phyloP scores from a whole-genome alignment of 92 coral and sea anemone species.

The Siderastrea siderea region DNA sequence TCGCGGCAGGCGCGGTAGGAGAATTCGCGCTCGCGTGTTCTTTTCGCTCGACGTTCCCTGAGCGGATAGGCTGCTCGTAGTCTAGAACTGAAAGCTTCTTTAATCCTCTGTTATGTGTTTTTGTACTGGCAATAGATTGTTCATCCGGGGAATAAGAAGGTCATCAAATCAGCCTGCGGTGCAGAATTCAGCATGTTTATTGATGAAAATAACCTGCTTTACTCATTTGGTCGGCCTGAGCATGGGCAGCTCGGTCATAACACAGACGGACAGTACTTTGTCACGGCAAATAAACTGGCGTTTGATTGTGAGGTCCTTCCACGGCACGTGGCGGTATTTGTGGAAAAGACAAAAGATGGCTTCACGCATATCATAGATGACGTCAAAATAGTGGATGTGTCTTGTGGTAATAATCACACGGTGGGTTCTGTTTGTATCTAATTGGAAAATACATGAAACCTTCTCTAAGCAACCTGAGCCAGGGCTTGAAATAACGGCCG shows the following conservation, averaged over 20 bases:
- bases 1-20: too few relatives aligned
- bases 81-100: not conserved
- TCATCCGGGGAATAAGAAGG: slow-evolving; percentile 84
- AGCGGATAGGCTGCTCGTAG: too few relatives aligned
- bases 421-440: slow-evolving; percentile 39
- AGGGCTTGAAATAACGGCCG: too few relatives aligned
- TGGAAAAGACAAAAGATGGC: slow-evolving; percentile 86
- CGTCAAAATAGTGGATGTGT: slow-evolving; percentile 75
- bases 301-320: slow-evolving; percentile 87
- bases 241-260: slow-evolving; percentile 90
- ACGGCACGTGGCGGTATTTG: slow-evolving; percentile 79
- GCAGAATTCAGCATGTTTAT: slow-evolving; percentile 91
- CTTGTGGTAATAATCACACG: slow-evolving; percentile 85
- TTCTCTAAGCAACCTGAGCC: not conserved
- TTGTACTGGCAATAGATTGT: slow-evolving; percentile 41
- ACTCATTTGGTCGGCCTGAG: slow-evolving; percentile 94
- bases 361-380: slow-evolving; percentile 79
- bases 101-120: not conserved
- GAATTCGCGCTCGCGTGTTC: too few relatives aligned
- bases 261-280: slow-evolving; percentile 92
- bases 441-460: not conserved
- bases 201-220: slow-evolving; percentile 77
- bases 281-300: slow-evolving; percentile 85
- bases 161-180: slow-evolving; percentile 80
- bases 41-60: too few relatives aligned